Conservation (phyloP, 2,797 vertebrate genomes). For the Typhlichthys subterraneus region DNA sequence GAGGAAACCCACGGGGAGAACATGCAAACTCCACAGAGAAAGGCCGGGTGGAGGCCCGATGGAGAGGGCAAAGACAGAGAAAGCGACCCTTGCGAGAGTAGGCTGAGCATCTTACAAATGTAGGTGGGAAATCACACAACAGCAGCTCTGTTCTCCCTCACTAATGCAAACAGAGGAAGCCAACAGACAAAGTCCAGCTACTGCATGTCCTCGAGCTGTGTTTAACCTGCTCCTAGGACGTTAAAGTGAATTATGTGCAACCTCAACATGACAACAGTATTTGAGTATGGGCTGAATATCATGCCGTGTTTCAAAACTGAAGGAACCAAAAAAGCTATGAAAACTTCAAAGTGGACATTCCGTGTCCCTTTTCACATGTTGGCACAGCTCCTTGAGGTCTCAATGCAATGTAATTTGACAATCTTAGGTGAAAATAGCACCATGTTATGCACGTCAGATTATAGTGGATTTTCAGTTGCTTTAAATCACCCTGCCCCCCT, state of each 20-base stretch:
- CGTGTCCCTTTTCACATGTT: too few species aligned
- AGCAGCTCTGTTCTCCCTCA: not conserved
- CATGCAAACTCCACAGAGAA: not conserved
- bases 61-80: not conserved
- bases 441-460: too few species aligned
- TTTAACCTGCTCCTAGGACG: conserved; percentile 40
- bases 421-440: too few species aligned
- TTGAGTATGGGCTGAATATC: not conserved
- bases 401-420: too few species aligned
- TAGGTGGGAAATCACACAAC: conserved; percentile 23
- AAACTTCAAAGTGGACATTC: too few species aligned
- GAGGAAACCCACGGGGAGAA: too few species aligned
- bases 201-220: conserved; percentile 24
- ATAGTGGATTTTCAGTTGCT: too few species aligned
- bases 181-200: conserved; percentile 47
- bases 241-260: conserved; percentile 11
- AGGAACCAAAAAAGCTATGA: too few species aligned
- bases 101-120: not conserved
- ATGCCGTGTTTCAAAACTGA: too few species aligned
- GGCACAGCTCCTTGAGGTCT: too few species aligned
- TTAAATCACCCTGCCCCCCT: too few species aligned
- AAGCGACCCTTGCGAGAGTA: conserved; percentile 6
- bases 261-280: conserved; percentile 17
- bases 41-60: not conserved
- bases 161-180: conserved; percentile 35